Evolutionary conservation across 2,797 vertebrate species (phyloP).

Genomic region (Megaceryle alcyon): DNA sequence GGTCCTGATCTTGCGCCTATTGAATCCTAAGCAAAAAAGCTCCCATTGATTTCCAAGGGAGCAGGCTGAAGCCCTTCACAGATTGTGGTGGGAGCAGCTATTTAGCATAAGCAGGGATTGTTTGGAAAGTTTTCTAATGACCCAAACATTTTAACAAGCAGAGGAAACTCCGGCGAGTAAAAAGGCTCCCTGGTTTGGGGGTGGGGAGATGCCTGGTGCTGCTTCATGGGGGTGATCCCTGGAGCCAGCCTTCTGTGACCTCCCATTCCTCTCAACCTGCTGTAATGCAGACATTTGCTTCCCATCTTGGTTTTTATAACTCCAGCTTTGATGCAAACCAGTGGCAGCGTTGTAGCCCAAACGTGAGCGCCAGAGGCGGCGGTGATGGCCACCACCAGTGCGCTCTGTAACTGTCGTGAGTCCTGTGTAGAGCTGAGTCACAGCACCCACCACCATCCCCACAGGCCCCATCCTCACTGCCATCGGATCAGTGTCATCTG

Average conservation of each 20-base stretch:
- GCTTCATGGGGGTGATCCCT: background rate
- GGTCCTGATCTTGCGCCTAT: slow-evolving; percentile 31
- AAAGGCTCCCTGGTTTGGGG: background rate
- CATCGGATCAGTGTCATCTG: background rate
- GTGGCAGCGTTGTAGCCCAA: background rate
- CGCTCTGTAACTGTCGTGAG: accelerated
- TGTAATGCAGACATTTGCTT: background rate
- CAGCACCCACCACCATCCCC: background rate
- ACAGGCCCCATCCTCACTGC: background rate
- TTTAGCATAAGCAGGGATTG: slow-evolving; percentile 43
- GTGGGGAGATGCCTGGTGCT: background rate
- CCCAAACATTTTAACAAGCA: slow-evolving; percentile 61
- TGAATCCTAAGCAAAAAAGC: slow-evolving; percentile 39
- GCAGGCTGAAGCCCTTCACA: slow-evolving; percentile 41
- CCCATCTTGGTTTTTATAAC: background rate
- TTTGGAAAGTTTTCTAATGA: slow-evolving; percentile 53
- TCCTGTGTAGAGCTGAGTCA: accelerated
- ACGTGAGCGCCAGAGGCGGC: accelerated
- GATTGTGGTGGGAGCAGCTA: slow-evolving; percentile 31
- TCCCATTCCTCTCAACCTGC: background rate
- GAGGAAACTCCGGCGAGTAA: background rate
- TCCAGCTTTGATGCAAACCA: background rate
- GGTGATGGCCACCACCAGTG: accelerated
- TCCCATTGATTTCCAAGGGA: slow-evolving; percentile 39
- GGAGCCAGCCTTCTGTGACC: background rate